phyloP scores from a whole-genome alignment of 2,113 vertebrate species.

The Triplophysa dalaica region DNA sequence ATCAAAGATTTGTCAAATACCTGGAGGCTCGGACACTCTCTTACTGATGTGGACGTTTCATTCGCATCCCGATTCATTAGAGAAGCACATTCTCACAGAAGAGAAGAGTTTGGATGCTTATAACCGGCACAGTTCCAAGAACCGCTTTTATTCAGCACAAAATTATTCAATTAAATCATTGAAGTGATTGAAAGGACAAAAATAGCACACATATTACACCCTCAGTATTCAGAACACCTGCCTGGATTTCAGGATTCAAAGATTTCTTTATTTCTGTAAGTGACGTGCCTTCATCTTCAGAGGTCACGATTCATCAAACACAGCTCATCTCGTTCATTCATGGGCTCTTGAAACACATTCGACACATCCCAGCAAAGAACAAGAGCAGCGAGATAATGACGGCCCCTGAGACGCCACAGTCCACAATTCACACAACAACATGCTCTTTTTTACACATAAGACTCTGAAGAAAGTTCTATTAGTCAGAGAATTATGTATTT shows the following conservation, averaged over 20 bases:
- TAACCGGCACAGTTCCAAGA: background rate
- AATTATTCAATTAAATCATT: too few relatives aligned
- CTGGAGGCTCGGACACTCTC: background rate
- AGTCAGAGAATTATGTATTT: background rate
- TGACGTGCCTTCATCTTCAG: slow-evolving; percentile 17
- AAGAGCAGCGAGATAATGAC: slow-evolving; percentile 29
- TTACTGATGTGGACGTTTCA: background rate
- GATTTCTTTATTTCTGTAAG: background rate
- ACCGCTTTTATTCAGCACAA: background rate
- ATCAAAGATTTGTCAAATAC: slow-evolving; percentile 24
- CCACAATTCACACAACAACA: slow-evolving; percentile 29
- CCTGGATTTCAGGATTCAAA: background rate
- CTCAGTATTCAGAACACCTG: slow-evolving; percentile 1
- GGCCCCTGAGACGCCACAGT: slow-evolving; percentile 31
- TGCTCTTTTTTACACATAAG: background rate
- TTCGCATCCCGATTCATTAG: slow-evolving; percentile 8
- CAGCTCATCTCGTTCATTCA: background rate
- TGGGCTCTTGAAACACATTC: background rate
- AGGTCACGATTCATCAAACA: slow-evolving; percentile 27
- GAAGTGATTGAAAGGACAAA: background rate
- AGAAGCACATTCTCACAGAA: background rate
- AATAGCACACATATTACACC: background rate
- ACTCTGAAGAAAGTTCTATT: background rate
- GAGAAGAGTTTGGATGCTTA: background rate
- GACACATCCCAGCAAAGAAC: background rate